Percentiles rank a stretch among this genome's conserved stretches.
These are phyloP conservation scores for Drosophila nigritarsus DNA, from an alignment of 2,888 invertebrate species.

Conservation along the genomic window DNA sequence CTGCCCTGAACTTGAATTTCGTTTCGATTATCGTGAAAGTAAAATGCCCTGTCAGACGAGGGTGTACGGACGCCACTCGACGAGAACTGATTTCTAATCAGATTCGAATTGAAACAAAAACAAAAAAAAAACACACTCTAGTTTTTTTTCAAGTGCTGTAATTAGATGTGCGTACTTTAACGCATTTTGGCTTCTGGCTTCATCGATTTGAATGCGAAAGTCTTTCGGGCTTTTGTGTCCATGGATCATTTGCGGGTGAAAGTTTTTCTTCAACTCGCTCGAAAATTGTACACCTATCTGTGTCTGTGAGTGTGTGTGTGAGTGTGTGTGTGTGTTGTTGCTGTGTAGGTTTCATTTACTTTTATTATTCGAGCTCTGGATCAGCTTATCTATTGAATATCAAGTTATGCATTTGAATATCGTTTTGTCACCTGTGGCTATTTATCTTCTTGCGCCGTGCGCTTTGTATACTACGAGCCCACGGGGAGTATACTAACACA, in stretches of 20 bases:
- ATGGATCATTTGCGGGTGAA: slow-evolving; percentile 78
- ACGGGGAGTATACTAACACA: slow-evolving; percentile 53
- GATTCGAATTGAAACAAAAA: slow-evolving; percentile 11
- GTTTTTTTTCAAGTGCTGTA: slow-evolving; percentile 46
- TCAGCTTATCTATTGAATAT: slow-evolving; percentile 78
- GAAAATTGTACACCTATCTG: slow-evolving; percentile 33
- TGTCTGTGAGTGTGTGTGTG: neutral
- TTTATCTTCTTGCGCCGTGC: slow-evolving; percentile 57
- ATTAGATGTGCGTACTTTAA: slow-evolving; percentile 65
- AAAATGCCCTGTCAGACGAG: slow-evolving; percentile 37
- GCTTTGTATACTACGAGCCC: slow-evolving; percentile 50
- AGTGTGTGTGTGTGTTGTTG: slow-evolving; percentile 2
- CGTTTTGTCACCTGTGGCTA: slow-evolving; percentile 76
- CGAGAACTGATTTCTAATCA: slow-evolving; percentile 76
- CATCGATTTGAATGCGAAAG: slow-evolving; percentile 49
- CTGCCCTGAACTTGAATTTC: slow-evolving; percentile 74
- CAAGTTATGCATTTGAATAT: slow-evolving; percentile 79
- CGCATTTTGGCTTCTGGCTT: slow-evolving; percentile 39
- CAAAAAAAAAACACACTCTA: neutral
- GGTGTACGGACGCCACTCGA: neutral
- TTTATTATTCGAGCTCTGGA: slow-evolving; percentile 62
- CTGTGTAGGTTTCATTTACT: slow-evolving; percentile 70
- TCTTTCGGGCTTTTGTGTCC: slow-evolving; percentile 45
- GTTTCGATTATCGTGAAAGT: slow-evolving; percentile 62
- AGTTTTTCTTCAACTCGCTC: slow-evolving; percentile 66